phyloP scores from a whole-genome alignment of 2,113 vertebrate species.

The Carollia perspicillata region DNA sequence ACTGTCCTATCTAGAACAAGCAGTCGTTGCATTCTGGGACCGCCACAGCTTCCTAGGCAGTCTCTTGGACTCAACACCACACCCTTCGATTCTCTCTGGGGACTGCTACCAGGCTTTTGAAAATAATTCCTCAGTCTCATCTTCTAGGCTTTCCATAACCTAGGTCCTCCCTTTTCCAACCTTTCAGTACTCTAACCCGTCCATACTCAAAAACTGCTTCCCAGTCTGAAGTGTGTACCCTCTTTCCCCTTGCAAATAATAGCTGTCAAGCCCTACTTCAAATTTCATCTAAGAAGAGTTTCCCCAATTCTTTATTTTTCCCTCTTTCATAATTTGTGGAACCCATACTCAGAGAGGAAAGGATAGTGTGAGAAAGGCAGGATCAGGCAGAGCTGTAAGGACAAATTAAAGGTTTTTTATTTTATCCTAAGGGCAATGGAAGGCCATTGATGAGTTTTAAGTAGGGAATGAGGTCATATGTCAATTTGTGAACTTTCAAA shows the following conservation, averaged over 20 bases:
- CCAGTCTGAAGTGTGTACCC: not conserved
- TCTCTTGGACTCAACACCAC: not conserved
- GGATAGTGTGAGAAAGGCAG: not conserved
- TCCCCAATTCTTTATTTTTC: not conserved
- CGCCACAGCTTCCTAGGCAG: not conserved
- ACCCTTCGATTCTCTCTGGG: not conserved
- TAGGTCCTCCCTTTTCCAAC: not conserved
- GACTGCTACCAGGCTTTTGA: not conserved
- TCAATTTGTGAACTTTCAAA: slow-evolving; percentile 36
- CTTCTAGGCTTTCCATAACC: not conserved
- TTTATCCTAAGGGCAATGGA: slow-evolving; percentile 25
- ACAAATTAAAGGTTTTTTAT: not conserved
- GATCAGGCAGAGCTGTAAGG: not conserved
- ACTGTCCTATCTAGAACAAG: not conserved
- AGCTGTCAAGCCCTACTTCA: not conserved
- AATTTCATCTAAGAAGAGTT: not conserved
- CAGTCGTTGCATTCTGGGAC: not conserved
- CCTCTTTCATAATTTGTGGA: not conserved
- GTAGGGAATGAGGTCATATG: not conserved
- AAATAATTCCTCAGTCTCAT: not conserved
- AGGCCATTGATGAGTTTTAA: not conserved
- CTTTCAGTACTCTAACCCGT: not conserved
- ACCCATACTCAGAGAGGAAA: not conserved
- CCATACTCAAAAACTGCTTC: not conserved
- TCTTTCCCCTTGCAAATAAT: not conserved